A percentile compares a stretch with the other conserved stretches of the same genome.
Conservation (phyloP, 1,140 invertebrate species). For the Gryon sp. region DNA sequence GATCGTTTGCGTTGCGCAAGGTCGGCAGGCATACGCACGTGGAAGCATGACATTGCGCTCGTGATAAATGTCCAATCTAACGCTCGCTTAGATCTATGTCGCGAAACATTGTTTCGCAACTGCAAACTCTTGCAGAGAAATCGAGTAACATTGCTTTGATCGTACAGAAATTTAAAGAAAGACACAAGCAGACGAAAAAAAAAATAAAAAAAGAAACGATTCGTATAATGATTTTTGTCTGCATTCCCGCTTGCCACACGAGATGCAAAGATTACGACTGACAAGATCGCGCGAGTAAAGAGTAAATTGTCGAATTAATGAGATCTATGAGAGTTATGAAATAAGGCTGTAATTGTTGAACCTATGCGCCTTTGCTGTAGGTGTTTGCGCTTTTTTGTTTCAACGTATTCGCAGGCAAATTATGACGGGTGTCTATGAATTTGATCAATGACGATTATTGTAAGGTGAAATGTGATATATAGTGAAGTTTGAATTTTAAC, state of each 20-base stretch:
- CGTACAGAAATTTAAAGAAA: too few species aligned
- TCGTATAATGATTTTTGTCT: too few species aligned
- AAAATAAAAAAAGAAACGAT: too few species aligned
- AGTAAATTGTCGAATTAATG: neutral
- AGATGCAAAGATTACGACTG: neutral
- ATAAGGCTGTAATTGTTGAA: neutral
- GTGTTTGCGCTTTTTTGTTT: constrained; percentile 5
- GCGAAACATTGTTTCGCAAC: constrained; percentile 51
- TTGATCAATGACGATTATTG: too few species aligned
- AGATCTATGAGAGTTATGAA: neutral
- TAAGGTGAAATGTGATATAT: too few species aligned
- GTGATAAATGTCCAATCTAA: constrained; percentile 57
- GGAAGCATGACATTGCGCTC: constrained; percentile 59
- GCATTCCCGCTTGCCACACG: too few species aligned
- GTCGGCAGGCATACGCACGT: constrained; percentile 57
- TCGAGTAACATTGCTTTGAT: too few species aligned
- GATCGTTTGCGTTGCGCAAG: constrained; percentile 63
- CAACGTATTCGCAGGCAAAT: too few species aligned
- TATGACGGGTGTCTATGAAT: too few species aligned
- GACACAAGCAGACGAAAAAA: constrained; percentile 14
- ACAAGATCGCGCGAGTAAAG: neutral
- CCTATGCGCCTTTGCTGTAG: too few species aligned
- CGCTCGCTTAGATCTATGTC: constrained; percentile 56
- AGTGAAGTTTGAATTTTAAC: too few species aligned
- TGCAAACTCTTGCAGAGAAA: constrained; percentile 3